These are phyloP conservation scores for Cydia pomonella DNA, from an alignment of 1,140 invertebrate species.

Conservation along the genomic window DNA sequence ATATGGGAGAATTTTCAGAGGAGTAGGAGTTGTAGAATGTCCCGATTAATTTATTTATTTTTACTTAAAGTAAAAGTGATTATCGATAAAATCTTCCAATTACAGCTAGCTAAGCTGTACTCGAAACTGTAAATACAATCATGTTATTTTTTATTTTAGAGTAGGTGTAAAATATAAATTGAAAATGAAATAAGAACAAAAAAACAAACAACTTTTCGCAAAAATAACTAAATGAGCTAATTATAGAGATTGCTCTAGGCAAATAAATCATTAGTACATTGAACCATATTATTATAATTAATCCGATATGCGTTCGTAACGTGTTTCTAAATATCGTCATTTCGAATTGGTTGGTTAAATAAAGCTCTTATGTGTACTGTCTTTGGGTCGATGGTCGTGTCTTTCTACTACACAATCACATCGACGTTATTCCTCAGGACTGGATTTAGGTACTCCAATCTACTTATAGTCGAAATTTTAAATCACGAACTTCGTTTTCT, in stretches of 20 bases:
- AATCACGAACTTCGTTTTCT: background rate
- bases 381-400: background rate
- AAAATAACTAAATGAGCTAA: background rate
- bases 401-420: no score
- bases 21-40: no score
- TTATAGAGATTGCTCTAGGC: background rate
- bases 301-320: background rate
- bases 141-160: no score
- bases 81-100: no score
- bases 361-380: background rate
- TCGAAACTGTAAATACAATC: no score
- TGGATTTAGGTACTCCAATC: background rate
- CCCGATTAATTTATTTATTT: no score
- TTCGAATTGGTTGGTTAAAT: background rate
- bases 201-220: no score
- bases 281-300: no score
- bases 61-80: no score
- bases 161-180: no score
- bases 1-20: background rate
- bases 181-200: no score
- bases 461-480: background rate
- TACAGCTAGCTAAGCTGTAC: no score
- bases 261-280: background rate
- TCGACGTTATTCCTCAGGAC: background rate
- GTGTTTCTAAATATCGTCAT: background rate